Evolutionary conservation across 2,113 vertebrate genomes (phyloP).

Genomic region (Trichomycterus rosablanca): DNA sequence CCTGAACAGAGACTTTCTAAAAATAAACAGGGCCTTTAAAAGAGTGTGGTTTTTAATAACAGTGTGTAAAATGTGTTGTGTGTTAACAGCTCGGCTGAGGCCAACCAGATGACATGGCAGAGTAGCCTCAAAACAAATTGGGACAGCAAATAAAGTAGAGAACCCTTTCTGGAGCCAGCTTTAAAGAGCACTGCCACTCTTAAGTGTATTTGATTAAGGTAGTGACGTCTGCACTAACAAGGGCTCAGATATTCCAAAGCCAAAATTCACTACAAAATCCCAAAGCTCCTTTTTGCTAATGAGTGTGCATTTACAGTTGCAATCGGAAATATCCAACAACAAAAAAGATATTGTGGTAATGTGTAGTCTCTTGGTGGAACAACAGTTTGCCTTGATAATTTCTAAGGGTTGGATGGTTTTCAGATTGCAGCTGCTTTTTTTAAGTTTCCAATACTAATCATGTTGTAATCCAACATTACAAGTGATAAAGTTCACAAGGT

Average conservation of each 20-base stretch:
- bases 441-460: too few species aligned
- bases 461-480: too few species aligned
- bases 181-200: slow-evolving; percentile 40
- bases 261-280: slow-evolving; percentile 15
- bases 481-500: too few species aligned
- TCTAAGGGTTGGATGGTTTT: too few species aligned
- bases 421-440: too few species aligned
- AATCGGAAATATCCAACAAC: too few species aligned
- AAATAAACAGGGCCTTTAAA: slow-evolving; percentile 66
- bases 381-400: too few species aligned
- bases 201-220: slow-evolving; percentile 49
- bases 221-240: slow-evolving; percentile 40
- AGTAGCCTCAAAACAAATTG: slow-evolving; percentile 66
- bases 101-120: slow-evolving; percentile 62
- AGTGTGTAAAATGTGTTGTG: slow-evolving; percentile 66
- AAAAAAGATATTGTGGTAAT: too few species aligned
- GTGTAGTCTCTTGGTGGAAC: too few species aligned
- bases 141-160: slow-evolving; percentile 60
- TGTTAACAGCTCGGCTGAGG: slow-evolving; percentile 69
- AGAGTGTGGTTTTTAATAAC: slow-evolving; percentile 72
- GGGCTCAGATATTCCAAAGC: slow-evolving; percentile 25
- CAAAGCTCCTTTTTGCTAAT: not conserved
- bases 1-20: slow-evolving; percentile 60
- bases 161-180: slow-evolving; percentile 38
- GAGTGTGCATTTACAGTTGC: not conserved